Conservation (phyloP, 1,140 invertebrate genomes). For the Calephelis nemesis region DNA sequence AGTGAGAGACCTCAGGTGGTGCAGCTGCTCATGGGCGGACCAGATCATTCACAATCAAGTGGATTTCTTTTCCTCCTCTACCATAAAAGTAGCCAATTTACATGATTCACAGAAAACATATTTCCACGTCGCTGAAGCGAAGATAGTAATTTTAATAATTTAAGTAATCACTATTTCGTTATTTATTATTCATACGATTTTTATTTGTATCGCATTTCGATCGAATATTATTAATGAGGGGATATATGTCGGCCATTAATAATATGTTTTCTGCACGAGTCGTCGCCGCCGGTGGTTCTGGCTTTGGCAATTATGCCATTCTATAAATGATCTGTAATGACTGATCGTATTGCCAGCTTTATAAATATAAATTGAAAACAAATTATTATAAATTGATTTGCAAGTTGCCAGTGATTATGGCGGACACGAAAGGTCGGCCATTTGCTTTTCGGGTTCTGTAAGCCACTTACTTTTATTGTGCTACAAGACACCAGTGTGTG, state of each 20-base stretch:
- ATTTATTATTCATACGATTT: slow-evolving; percentile 11
- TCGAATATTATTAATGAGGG: slow-evolving; percentile 10
- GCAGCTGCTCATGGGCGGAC: too few species aligned
- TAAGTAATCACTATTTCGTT: slow-evolving; percentile 17
- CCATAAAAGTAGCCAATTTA: too few species aligned
- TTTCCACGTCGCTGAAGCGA: too few species aligned
- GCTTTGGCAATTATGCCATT: slow-evolving; percentile 6
- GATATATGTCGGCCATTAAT: slow-evolving; percentile 5
- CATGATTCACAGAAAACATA: too few species aligned
- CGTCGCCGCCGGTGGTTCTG: slow-evolving; percentile 2
- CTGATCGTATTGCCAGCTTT: slow-evolving; percentile 15
- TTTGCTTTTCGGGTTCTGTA: too few species aligned
- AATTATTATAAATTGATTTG: slow-evolving; percentile 16
- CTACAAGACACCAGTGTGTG: too few species aligned
- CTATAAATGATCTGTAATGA: slow-evolving; percentile 15
- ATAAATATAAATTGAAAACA: slow-evolving; percentile 13
- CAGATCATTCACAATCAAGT: too few species aligned
- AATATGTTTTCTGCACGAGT: not conserved
- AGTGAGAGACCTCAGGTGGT: too few species aligned
- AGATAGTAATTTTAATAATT: slow-evolving; percentile 16
- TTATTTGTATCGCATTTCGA: not conserved
- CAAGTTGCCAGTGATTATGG: too few species aligned
- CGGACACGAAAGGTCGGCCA: too few species aligned
- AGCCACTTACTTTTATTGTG: too few species aligned
- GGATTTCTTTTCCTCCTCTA: too few species aligned